Evolutionary conservation across 2,113 vertebrate species (phyloP), one percentile per base, ranked within the genome.

Genomic region (Leptocoma aspasia): DNA sequence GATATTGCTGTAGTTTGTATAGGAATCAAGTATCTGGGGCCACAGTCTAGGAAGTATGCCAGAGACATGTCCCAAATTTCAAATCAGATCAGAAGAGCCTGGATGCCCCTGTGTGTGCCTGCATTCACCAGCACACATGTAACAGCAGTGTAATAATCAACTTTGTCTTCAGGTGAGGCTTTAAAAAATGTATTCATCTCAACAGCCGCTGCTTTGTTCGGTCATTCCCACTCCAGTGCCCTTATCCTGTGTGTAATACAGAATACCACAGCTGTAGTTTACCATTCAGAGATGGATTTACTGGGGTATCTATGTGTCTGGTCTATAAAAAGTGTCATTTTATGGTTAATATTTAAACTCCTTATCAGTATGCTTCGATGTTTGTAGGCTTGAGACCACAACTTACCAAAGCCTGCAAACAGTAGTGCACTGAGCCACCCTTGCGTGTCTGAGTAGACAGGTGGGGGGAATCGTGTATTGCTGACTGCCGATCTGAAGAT

Each of bases 401-500:
- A 7, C 57, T 94, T 27, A 37, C 52, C 72, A 27, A 81, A 64
- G 57, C 28, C 45, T 60, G 45, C 3, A 6, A 8, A 42, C 16
- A 18, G 8, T 49, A 42, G n/a, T 7, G n/a, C 37, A 4, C 15
- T 1, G 18, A 53, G 41, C 64, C 9, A 13, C n/a, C 42, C 28
- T 31, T 20, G 35, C 4, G 1, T 8, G 33, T 15, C 31, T 15
- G 50, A 35, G 85, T 39, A 41, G 63, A 45, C 0, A 26, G 13
- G 27, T 39, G 28, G 63, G 86, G 60, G 39, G 44, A 53, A 21
- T 35, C 3, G 1, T 96, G 96, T 78, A 31, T 37, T 96, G 76
- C 92, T 83, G 90, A 35, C 37, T 30, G 24, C 60, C 10, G 28
- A 89, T 44, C 98, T 97, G 98, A 97, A 98, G 98, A 96, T 98